Evolutionary conservation across 2,113 vertebrate genomes (phyloP).

Genomic region (Nothocercus nigrocapillus): DNA sequence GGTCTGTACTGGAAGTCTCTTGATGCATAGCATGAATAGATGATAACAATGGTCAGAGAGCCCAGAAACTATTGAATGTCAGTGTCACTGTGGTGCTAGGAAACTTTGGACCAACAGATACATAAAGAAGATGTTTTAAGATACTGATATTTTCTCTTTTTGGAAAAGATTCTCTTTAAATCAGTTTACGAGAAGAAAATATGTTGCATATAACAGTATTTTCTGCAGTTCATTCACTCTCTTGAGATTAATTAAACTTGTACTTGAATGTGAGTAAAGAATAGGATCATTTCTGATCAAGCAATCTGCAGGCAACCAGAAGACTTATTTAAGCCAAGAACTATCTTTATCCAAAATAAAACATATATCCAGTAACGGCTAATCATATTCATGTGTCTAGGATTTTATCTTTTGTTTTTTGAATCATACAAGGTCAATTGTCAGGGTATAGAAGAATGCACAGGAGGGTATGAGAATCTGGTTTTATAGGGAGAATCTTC

Average conservation of each 20-base stretch:
- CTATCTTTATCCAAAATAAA: not conserved
- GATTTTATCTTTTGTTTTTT: not conserved
- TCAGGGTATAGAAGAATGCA: not conserved
- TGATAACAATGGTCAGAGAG: not conserved
- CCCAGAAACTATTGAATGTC: not conserved
- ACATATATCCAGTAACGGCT: not conserved
- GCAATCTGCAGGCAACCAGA: not conserved
- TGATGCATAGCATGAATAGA: not conserved
- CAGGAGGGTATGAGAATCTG: not conserved
- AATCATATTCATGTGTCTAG: not conserved
- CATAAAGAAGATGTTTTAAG: not conserved
- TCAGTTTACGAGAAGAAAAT: not conserved
- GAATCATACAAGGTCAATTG: not conserved
- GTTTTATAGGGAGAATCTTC: not conserved
- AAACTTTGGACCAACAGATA: not conserved
- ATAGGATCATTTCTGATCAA: not conserved
- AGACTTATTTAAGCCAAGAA: not conserved
- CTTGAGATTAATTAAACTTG: not conserved
- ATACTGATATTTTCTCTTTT: not conserved
- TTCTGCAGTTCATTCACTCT: not conserved
- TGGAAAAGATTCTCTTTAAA: not conserved
- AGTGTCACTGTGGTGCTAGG: not conserved
- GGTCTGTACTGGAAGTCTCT: not conserved
- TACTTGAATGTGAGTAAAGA: not conserved
- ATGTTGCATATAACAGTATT: not conserved